Conservation (phyloP, 2,797 vertebrate genomes). For the Sarcoramphus papa region DNA sequence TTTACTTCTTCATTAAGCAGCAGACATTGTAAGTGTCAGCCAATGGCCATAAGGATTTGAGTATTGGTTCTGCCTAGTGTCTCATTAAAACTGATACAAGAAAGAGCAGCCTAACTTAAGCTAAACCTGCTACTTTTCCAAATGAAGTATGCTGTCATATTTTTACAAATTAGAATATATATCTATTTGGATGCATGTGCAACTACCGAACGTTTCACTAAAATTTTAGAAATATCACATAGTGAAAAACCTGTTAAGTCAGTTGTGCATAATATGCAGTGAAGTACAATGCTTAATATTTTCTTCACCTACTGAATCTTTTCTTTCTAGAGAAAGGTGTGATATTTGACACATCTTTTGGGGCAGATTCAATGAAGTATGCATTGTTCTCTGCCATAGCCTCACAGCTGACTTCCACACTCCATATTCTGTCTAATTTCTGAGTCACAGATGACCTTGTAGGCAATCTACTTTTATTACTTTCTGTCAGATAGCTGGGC, state of each 20-base stretch:
- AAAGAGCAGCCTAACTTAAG: background rate
- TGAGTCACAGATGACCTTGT: conserved; percentile 46
- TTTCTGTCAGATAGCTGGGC: conserved; percentile 25
- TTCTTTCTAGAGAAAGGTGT: conserved; percentile 14
- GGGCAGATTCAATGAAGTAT: background rate
- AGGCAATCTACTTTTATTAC: conserved; percentile 37
- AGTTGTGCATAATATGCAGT: background rate
- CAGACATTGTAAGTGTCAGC: background rate
- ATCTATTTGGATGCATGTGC: background rate
- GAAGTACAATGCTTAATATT: background rate
- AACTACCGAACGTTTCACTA: background rate
- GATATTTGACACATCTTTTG: background rate
- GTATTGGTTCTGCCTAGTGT: background rate
- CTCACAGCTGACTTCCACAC: conserved; percentile 11
- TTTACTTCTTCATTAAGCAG: conserved; percentile 49
- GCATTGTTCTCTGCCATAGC: background rate
- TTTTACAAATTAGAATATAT: background rate
- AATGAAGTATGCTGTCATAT: background rate
- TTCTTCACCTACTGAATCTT: conserved; percentile 20
- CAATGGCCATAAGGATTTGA: background rate
- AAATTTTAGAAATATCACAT: background rate
- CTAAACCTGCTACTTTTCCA: background rate
- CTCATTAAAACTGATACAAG: conserved; percentile 44
- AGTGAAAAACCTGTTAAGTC: background rate
- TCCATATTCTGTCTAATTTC: conserved; percentile 42